Percentiles rank a stretch among this genome's conserved stretches.
These are phyloP conservation scores for Alviniconcha marisindica DNA, from an alignment of 1,140 invertebrate species.

Conservation along the genomic window DNA sequence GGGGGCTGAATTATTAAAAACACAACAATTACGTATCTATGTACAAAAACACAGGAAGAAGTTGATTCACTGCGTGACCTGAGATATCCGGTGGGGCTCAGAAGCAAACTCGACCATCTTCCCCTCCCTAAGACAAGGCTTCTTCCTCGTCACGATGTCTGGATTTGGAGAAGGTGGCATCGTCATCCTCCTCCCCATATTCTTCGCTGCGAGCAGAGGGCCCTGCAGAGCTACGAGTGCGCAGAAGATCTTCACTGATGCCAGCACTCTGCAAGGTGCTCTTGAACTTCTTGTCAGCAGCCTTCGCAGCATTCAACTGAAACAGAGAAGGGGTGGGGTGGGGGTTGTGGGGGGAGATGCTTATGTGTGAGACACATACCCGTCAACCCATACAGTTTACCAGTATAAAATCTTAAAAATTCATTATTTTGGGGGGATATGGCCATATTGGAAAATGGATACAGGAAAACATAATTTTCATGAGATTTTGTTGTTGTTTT, in stretches of 20 bases:
- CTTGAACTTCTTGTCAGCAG: conserved; percentile 66
- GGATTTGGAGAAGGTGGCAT: conserved; percentile 46
- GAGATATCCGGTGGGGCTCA: not conserved
- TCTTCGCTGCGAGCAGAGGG: not conserved
- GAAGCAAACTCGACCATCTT: not conserved
- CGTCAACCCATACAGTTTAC: too few species aligned
- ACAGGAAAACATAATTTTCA: too few species aligned
- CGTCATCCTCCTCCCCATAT: conserved; percentile 49
- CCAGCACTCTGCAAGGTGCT: conserved; percentile 61
- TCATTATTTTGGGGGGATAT: too few species aligned
- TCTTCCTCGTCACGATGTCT: not conserved
- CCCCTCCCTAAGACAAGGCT: not conserved
- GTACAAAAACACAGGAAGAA: not conserved
- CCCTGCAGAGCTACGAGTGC: conserved; percentile 47
- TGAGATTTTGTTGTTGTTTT: too few species aligned
- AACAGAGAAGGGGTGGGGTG: too few species aligned
- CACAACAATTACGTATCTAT: not conserved
- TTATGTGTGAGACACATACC: too few species aligned
- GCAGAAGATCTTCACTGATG: conserved; percentile 62
- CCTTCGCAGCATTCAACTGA: conserved; percentile 66
- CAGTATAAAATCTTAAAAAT: too few species aligned
- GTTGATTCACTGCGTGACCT: not conserved
- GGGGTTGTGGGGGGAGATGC: too few species aligned
- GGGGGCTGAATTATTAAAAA: not conserved
- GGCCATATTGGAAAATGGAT: too few species aligned